phyloP scores from a whole-genome alignment of 2,888 invertebrate genomes.

The Cataglyphis livida region DNA sequence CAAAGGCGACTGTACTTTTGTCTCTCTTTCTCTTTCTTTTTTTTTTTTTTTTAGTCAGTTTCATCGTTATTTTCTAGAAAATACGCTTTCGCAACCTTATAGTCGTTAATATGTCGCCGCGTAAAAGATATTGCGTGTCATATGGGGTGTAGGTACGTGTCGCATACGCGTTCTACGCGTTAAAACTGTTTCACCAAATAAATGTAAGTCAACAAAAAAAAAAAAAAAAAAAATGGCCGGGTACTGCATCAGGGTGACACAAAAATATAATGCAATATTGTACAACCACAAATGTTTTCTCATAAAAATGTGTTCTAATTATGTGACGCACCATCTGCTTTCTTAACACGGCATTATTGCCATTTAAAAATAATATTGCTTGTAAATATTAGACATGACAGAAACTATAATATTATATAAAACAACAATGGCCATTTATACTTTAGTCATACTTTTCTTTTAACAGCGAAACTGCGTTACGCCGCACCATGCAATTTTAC shows the following conservation, averaged over 20 bases:
- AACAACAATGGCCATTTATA: conserved; percentile 16
- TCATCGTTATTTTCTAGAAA: conserved; percentile 11
- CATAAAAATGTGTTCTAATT: background rate
- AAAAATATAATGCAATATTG: conserved; percentile 16
- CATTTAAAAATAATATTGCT: background rate
- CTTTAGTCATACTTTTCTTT: conserved; percentile 24
- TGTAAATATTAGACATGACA: conserved; percentile 28
- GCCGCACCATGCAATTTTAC: conserved; percentile 32
- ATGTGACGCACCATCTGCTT: background rate
- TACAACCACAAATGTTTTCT: background rate
- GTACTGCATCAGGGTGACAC: background rate
- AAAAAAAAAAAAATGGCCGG: background rate
- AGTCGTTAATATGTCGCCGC: conserved; percentile 8
- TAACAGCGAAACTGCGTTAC: conserved; percentile 10
- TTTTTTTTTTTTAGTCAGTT: background rate
- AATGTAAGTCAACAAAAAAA: background rate
- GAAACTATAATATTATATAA: conserved; percentile 31
- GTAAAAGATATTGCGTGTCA: background rate
- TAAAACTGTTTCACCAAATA: conserved; percentile 5
- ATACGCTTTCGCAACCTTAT: conserved; percentile 19
- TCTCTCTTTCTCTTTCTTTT: too few relatives aligned
- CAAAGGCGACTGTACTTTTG: background rate
- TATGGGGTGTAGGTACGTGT: background rate
- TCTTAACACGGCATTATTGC: background rate
- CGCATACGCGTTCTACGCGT: background rate